Evolutionary conservation across 2,888 invertebrate species (phyloP), one percentile per base, ranked within the genome.

Genomic region (Brassicogethes aeneus): DNA sequence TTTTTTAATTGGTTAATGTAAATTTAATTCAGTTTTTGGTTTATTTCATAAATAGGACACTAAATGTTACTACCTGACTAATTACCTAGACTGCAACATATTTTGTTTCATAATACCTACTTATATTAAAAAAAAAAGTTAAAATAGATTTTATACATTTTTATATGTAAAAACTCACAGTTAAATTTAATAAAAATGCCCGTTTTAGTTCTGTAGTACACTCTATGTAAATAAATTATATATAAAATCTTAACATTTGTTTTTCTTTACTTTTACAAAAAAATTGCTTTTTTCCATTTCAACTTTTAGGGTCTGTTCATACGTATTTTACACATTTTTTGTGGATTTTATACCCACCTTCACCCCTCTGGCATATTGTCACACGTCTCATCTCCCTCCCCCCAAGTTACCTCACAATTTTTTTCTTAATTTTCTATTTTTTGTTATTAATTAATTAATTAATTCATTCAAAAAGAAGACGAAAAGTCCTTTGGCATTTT

Each of bases 131-230:
- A 41, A 45, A 38, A 42, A 49, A 44, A 45, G 41, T 45, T 41
- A 35, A 38, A 43, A 41, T 50, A 51, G 51, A 51, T 54, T 54
- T 54, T 54, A 48, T 54, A 54, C 51, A 49, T 54, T 54, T 54
- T 48, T 54, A 54, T 51, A 49, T 48, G 46, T 41, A 50, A 41
- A 33, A 35, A 46, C 35, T 41, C 37, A 41, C 32, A 30, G 39
- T 38, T 43, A 40, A 49, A 47, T 37, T 44, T 49, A 42, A 38
- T 43, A 45, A 37, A 40, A 39, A 42, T 42, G 41, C 40, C 41
- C 40, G 42, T 40, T 40, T 32, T 29, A 39, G 41, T 40, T 46
- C 47, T 46, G 23, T 45, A 49, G 36, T 44, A 41, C 43, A 43
- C 35, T 46, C 44, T 43, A 39, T 50, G 50, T 50, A 50, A 50